These are phyloP conservation scores for Mylabris sibirica DNA, from an alignment of 2,888 invertebrate genomes.

Conservation along the genomic window DNA sequence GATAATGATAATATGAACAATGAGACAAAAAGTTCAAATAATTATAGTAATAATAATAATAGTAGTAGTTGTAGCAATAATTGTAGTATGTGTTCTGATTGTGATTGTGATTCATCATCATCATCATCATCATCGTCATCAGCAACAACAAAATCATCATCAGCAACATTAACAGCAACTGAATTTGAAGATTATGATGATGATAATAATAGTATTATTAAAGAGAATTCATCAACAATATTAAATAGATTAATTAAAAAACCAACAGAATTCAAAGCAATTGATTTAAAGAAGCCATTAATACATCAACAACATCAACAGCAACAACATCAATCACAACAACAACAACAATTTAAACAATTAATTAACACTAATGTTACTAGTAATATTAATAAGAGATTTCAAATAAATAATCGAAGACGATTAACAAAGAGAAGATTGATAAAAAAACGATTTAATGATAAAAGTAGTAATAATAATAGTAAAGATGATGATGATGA, in stretches of 20 bases:
- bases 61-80: not conserved
- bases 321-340: not conserved
- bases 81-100: not conserved
- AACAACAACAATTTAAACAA: not conserved
- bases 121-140: not conserved
- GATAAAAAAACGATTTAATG: not conserved
- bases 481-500: too few relatives aligned
- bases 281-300: not conserved
- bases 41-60: not conserved
- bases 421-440: not conserved
- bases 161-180: not conserved
- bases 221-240: conserved; percentile 4
- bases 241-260: not conserved
- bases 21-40: not conserved
- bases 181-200: not conserved
- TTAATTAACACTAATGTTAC: not conserved
- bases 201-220: conserved; percentile 1
- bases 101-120: not conserved
- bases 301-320: not conserved
- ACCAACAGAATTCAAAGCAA: not conserved
- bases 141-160: not conserved
- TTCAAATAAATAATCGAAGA: not conserved
- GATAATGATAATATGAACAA: not conserved
- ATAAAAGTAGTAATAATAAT: conserved; percentile 24
- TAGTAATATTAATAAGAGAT: too few relatives aligned